These are phyloP conservation scores for Drosophila histrio DNA, from an alignment of 2,888 invertebrate genomes.

Conservation along the genomic window DNA sequence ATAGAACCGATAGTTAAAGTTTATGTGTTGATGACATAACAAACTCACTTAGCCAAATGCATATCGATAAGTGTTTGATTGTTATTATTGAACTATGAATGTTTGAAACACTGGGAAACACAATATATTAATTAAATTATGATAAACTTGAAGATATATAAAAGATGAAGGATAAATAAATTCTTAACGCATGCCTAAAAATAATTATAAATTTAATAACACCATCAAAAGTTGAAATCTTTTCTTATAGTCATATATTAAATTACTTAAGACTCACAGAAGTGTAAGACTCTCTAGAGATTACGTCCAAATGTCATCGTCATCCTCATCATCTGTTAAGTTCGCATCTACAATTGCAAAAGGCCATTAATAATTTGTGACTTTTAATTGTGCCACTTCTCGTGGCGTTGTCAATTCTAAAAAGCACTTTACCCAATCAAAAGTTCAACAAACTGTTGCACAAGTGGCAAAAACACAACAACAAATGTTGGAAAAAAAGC, in stretches of 20 bases:
- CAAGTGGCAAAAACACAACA: constrained; percentile 40
- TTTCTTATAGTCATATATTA: neutral
- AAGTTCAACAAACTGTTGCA: constrained; percentile 77
- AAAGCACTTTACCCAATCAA: constrained; percentile 47
- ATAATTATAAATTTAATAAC: no score
- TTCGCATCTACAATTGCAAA: neutral
- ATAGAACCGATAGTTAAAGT: no score
- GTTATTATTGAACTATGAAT: no score
- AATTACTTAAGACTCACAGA: neutral
- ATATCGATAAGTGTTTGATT: no score
- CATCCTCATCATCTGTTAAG: neutral
- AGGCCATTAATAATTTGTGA: neutral
- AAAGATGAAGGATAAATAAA: no score
- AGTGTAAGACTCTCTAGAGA: neutral
- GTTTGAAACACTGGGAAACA: no score
- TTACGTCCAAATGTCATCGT: neutral
- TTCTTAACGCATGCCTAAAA: no score
- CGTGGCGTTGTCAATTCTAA: constrained; percentile 38
- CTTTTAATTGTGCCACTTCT: constrained; percentile 39
- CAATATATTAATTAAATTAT: no score
- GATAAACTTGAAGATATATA: no score
- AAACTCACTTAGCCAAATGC: no score
- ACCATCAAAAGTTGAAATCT: no score
- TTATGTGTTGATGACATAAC: no score
- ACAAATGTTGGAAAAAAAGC: constrained; percentile 20